These are phyloP conservation scores for Gracilinanus agilis DNA, from an alignment of 2,113 vertebrate genomes.

Conservation along the genomic window DNA sequence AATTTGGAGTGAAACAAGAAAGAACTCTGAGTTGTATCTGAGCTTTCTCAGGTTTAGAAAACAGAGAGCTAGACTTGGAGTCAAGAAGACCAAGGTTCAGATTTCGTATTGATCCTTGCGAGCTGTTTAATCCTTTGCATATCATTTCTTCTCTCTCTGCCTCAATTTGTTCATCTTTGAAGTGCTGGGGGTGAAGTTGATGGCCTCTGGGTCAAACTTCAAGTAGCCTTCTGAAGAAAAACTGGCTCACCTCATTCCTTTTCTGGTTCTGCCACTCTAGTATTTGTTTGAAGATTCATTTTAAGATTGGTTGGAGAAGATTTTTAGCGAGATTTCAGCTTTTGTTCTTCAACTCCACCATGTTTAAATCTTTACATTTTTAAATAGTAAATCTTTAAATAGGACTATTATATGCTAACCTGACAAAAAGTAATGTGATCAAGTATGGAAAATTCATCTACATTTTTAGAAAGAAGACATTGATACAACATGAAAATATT, in stretches of 20 bases:
- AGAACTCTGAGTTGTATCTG: not conserved
- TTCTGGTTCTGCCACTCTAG: too few relatives aligned
- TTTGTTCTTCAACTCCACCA: too few relatives aligned
- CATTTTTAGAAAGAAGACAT: constrained; percentile 15
- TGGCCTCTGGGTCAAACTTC: not conserved
- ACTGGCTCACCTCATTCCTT: too few relatives aligned
- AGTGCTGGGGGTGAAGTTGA: not conserved
- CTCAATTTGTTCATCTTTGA: not conserved
- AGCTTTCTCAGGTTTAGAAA: not conserved
- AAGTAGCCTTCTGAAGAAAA: too few relatives aligned
- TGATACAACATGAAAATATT: constrained; percentile 24
- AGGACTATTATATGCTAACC: not conserved
- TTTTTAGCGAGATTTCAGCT: too few relatives aligned
- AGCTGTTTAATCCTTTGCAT: not conserved
- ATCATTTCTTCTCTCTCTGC: not conserved
- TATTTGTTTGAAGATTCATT: too few relatives aligned
- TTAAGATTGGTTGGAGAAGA: too few relatives aligned
- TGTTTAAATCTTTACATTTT: too few relatives aligned
- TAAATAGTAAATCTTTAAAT: too few relatives aligned
- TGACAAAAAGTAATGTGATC: constrained; percentile 42
- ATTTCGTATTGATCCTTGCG: not conserved
- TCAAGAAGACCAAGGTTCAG: too few relatives aligned
- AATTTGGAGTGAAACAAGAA: not conserved
- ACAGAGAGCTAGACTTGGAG: not conserved
- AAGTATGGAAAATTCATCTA: constrained; percentile 40